Percentiles rank a stretch among this genome's conserved stretches.
Evolutionary conservation across 1,140 invertebrate species (phyloP).

Genomic region (Drosophila auraria): DNA sequence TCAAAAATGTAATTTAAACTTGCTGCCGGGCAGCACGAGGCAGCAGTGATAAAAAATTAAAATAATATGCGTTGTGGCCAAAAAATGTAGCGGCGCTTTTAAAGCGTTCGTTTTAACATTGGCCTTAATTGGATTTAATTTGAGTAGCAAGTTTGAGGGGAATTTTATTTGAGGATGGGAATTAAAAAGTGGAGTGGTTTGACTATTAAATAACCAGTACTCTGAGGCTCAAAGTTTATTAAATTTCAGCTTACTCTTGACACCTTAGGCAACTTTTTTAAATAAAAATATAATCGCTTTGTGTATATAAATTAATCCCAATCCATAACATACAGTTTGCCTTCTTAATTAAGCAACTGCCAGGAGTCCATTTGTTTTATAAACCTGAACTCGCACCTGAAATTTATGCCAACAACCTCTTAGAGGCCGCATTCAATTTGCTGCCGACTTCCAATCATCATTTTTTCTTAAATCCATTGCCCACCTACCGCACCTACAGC

Average conservation of each 20-base stretch:
- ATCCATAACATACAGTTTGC: neutral
- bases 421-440: constrained; percentile 53
- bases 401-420: constrained; percentile 17
- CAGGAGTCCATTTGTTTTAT: constrained; percentile 17
- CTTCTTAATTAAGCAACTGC: constrained; percentile 31
- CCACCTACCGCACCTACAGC: constrained; percentile 39
- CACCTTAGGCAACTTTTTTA: no score
- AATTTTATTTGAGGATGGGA: neutral
- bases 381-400: neutral
- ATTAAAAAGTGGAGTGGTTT: no score
- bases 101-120: constrained; percentile 22
- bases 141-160: neutral
- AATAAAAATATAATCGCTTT: no score
- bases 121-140: constrained; percentile 7
- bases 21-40: constrained; percentile 52
- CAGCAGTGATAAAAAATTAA: constrained; percentile 58
- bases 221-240: no score
- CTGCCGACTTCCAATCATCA: constrained; percentile 9
- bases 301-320: no score
- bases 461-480: constrained; percentile 46
- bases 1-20: constrained; percentile 70
- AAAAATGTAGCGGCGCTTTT: constrained; percentile 19
- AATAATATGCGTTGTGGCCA: constrained; percentile 38
- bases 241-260: no score
- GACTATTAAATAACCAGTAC: no score